Conservation (phyloP, 2,888 invertebrate species). For the Yponomeuta plumbellus region DNA sequence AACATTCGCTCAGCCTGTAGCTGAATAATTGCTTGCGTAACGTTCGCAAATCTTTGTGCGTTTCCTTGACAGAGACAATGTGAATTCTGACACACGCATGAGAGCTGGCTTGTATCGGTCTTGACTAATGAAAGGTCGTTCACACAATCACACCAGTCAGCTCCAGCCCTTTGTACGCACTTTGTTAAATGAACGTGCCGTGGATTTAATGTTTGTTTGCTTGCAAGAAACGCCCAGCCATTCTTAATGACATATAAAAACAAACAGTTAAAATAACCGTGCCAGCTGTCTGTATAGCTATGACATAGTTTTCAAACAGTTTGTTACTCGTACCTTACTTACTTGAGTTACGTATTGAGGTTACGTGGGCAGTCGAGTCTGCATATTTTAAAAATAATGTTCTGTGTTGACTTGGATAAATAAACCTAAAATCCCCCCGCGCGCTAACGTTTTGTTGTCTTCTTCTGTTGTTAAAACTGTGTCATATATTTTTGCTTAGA, state of each 20-base stretch:
- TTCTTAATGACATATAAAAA: neutral
- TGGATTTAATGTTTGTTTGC: neutral
- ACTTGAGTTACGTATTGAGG: slow-evolving; percentile 5
- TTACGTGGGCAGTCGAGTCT: slow-evolving; percentile 6
- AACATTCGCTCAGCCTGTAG: neutral
- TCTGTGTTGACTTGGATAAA: slow-evolving; percentile 10
- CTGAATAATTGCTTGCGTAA: neutral
- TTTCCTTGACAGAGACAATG: slow-evolving; percentile 18
- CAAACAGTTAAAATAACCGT: neutral
- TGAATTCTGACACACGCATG: neutral
- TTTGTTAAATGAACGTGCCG: neutral
- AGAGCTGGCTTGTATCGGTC: slow-evolving; percentile 6
- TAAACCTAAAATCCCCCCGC: slow-evolving; percentile 7
- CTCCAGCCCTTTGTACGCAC: neutral
- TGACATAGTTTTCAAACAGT: slow-evolving; percentile 1
- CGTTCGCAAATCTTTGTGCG: neutral
- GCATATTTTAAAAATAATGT: slow-evolving; percentile 5
- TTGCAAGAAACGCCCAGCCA: neutral
- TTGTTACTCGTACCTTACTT: slow-evolving; percentile 1
- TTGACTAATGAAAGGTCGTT: neutral
- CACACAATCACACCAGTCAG: neutral
- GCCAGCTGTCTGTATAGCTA: neutral
- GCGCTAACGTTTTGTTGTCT: slow-evolving; percentile 37
- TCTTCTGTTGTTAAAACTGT: slow-evolving; percentile 54
- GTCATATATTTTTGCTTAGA: slow-evolving; percentile 61